Evolutionary conservation across 35 echinoderm and acorn worm species (phyloP).

Genomic region (Diadema setosum): DNA sequence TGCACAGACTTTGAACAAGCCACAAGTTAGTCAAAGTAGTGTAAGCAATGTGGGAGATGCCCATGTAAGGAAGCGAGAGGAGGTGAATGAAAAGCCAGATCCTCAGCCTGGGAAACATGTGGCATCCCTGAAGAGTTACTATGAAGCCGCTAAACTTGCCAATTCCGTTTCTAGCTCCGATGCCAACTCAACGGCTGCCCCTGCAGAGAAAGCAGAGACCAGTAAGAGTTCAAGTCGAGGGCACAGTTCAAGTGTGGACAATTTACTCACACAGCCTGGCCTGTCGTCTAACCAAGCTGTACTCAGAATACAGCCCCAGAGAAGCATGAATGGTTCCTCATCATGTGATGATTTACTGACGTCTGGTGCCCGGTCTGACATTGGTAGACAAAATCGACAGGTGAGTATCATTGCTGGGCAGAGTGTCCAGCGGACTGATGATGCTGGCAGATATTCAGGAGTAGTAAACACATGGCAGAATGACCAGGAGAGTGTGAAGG

Average conservation of each 20-base stretch:
- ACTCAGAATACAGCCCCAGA: not conserved
- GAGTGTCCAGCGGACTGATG: not conserved
- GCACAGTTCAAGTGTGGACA: constrained; percentile 34
- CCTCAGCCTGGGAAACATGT: constrained; percentile 10
- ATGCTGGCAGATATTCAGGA: not conserved
- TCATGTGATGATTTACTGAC: constrained; percentile 29
- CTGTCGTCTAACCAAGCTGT: not conserved
- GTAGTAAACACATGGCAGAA: not conserved
- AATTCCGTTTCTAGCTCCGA: not conserved
- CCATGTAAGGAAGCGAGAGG: not conserved
- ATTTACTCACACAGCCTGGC: not conserved
- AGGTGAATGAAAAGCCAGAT: not conserved
- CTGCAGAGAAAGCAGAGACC: not conserved
- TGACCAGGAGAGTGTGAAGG: constrained; percentile 5
- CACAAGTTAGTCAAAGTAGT: not conserved
- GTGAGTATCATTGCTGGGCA: constrained; percentile 12
- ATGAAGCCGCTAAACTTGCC: constrained; percentile 40
- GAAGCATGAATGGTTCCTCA: constrained; percentile 15
- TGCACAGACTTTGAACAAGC: not conserved
- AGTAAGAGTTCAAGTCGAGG: not conserved
- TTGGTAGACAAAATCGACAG: not conserved
- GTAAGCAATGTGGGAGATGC: not conserved
- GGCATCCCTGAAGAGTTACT: not conserved
- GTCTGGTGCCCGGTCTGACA: not conserved
- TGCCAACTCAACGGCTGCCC: not conserved